Base-by-base conservation (phyloP, 2,888 invertebrate species). In the Pardosa pseudoannulata region DNA sequence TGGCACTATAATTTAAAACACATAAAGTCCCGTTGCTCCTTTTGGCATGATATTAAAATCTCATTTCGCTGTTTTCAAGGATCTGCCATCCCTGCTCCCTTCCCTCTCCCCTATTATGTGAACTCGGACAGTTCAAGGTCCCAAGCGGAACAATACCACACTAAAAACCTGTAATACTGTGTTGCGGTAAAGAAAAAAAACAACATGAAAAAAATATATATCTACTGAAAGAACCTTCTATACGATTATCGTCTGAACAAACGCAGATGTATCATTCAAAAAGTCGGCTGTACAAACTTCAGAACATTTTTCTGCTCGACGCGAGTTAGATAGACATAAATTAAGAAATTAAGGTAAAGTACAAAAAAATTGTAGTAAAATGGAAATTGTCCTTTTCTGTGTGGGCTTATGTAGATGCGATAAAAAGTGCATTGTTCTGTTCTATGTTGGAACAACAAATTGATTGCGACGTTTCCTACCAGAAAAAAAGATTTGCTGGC, bases 91-190 rank as follows among this genome's bases (percentile, higher is more conserved):
- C 56, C 56, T 23, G 19, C 56, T 46, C 46, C 23, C 56, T n/a
- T n/a, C n/a, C n/a, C n/a, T n/a, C n/a, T n/a, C 23, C 56, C 16
- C 19, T 23, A 16, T 23, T 23, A 11, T 46, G 2, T 56, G 56
- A 56, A 56, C 56, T 16, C 23, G 56, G 56, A 11, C 23, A 56
- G 56, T 56, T 56, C 56, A 56, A 56, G 56, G 56, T 56, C 23
- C 11, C 1, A 16, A 56, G 3, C 23, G 23, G 56, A 23, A 56
- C 56, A 56, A 56, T 56, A 56, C 56, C 23, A 23, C 23, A 23
- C 56, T 56, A 56, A 56, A 56, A 56, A 56, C 56, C 56, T 56
- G 56, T 56, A 56, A 56, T 56, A 56, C 23, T 56, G 3, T 56
- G 16, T 56, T 56, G 56, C 11, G 19, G 56, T 23, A 6, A 23